A percentile compares a stretch with the other conserved stretches of the same genome.
Evolutionary conservation across 2,797 vertebrate species (phyloP).

Genomic region (Leuciscus waleckii): DNA sequence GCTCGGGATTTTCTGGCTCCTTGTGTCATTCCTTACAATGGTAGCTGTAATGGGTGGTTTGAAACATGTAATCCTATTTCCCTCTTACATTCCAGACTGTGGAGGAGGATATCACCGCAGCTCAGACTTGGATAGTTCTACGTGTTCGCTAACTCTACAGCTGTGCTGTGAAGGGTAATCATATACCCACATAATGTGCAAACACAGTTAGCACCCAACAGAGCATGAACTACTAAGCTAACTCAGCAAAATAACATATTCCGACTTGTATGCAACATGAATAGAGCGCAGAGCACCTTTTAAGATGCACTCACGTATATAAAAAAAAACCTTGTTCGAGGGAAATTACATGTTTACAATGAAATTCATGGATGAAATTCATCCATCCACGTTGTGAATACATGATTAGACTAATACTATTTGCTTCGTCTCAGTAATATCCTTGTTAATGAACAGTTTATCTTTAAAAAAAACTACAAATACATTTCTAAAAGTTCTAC

Average conservation of each 20-base stretch:
- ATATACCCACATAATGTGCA: slow-evolving; percentile 6
- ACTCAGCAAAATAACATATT: neutral
- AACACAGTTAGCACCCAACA: slow-evolving; percentile 13
- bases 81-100: slow-evolving; percentile 41
- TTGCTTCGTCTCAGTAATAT: neutral
- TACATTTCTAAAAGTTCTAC: neutral
- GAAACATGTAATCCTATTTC: slow-evolving; percentile 53
- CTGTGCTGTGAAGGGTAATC: slow-evolving; percentile 32
- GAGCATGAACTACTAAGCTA: slow-evolving; percentile 7
- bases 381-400: neutral
- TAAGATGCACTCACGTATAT: neutral
- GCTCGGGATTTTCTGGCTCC: slow-evolving; percentile 32
- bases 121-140: slow-evolving; percentile 38
- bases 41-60: slow-evolving; percentile 48
- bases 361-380: too few species aligned
- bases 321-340: neutral
- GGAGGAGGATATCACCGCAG: slow-evolving; percentile 40
- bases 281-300: neutral
- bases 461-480: neutral
- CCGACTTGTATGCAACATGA: neutral
- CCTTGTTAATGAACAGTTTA: neutral
- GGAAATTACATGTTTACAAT: neutral
- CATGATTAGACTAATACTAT: neutral
- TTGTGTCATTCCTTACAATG: slow-evolving; percentile 29
- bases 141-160: slow-evolving; percentile 20